Evolutionary conservation across 2,888 invertebrate species (phyloP).

Genomic region (Mimas tiliae): DNA sequence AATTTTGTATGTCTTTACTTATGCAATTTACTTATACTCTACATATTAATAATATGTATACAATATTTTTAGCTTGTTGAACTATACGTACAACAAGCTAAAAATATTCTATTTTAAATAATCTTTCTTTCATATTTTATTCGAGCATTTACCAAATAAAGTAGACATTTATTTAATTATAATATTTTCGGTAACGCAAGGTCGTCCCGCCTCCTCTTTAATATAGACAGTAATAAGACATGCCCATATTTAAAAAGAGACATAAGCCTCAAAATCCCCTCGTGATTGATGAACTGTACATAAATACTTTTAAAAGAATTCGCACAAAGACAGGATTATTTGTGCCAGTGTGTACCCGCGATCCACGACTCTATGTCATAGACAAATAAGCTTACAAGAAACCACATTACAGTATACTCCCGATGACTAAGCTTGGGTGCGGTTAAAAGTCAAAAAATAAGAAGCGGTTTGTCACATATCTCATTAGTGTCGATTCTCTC

Average conservation of each 20-base stretch:
- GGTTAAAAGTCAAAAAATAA: too few species aligned
- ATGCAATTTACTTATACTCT: too few species aligned
- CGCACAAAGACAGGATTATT: background rate
- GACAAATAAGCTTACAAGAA: background rate
- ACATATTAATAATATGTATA: too few species aligned
- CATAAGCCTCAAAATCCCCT: background rate
- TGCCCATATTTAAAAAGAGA: background rate
- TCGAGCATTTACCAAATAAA: background rate
- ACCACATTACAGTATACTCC: background rate
- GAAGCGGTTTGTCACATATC: too few species aligned
- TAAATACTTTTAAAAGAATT: slow-evolving; percentile 3
- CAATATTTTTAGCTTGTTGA: too few species aligned
- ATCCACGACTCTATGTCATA: background rate
- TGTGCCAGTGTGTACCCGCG: background rate
- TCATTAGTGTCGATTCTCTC: too few species aligned
- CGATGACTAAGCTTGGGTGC: too few species aligned
- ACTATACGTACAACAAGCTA: too few species aligned
- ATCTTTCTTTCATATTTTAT: too few species aligned
- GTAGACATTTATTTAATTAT: background rate
- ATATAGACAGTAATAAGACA: background rate
- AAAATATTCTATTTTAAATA: too few species aligned
- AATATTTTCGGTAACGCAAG: background rate
- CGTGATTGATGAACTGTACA: slow-evolving; percentile 20
- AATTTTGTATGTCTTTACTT: too few species aligned
- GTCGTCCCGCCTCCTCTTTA: background rate